Percentiles rank a stretch among this genome's conserved stretches.
phyloP scores from a whole-genome alignment of 2,888 invertebrate genomes.

The Drosophila multiciliata region DNA sequence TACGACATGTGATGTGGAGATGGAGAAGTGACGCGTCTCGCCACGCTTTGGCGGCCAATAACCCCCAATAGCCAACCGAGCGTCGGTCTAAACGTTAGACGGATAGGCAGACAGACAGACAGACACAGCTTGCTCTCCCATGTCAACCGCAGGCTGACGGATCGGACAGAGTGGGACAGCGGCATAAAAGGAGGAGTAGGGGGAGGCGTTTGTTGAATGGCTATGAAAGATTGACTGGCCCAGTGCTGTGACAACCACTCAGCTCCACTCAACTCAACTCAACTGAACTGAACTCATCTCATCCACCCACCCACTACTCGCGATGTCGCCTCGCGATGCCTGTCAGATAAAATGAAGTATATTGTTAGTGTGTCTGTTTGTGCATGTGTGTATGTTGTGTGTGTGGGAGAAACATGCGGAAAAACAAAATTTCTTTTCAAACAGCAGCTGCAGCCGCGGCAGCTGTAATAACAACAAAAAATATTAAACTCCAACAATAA shows the following conservation, averaged over 20 bases:
- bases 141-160: slow-evolving; percentile 73
- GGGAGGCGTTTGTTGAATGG: slow-evolving; percentile 19
- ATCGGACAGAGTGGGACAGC: slow-evolving; percentile 30
- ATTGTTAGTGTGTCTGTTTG: slow-evolving; percentile 37
- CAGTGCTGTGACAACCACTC: slow-evolving; percentile 53
- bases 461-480: slow-evolving; percentile 31
- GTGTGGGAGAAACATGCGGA: slow-evolving; percentile 57
- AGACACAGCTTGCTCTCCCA: slow-evolving; percentile 57
- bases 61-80: slow-evolving; percentile 58
- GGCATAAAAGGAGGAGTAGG: background rate
- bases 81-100: slow-evolving; percentile 44
- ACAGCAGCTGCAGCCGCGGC: slow-evolving; percentile 41
- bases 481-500: slow-evolving; percentile 13
- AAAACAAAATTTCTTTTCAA: slow-evolving; percentile 65
- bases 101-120: slow-evolving; percentile 52
- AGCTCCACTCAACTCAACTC: slow-evolving; percentile 34
- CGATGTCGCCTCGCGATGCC: slow-evolving; percentile 56
- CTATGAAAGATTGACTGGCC: slow-evolving; percentile 53
- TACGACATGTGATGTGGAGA: slow-evolving; percentile 71
- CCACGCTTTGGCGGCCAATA: slow-evolving; percentile 71
- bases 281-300: slow-evolving; percentile 30
- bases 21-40: slow-evolving; percentile 18
- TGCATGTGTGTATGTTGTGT: background rate
- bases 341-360: slow-evolving; percentile 78
- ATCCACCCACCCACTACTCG: slow-evolving; percentile 37